Conservation (phyloP, 2,888 invertebrate species). For the Orthosia gracilis region DNA sequence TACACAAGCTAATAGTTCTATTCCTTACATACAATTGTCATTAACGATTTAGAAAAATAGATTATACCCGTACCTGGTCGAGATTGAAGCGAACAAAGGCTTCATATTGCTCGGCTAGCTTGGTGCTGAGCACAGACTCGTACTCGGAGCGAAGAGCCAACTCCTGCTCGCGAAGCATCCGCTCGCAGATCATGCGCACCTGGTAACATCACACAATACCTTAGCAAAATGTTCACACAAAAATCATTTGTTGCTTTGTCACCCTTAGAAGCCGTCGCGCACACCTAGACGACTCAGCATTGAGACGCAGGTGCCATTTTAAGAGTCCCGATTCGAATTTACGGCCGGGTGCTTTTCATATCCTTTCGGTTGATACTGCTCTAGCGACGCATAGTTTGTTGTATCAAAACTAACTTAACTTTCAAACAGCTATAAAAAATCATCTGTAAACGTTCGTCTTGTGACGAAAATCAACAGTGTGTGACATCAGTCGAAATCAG, state of each 20-base stretch:
- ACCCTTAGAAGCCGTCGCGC: too few species aligned
- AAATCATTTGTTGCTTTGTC: not conserved
- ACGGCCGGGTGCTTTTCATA: too few species aligned
- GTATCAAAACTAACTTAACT: too few species aligned
- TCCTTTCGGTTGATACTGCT: too few species aligned
- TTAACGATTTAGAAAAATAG: not conserved
- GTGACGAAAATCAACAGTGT: too few species aligned
- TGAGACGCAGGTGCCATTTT: not conserved
- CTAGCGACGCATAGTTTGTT: too few species aligned
- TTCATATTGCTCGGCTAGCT: constrained; percentile 99
- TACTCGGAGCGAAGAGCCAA: constrained; percentile 98
- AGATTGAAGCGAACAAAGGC: constrained; percentile 99
- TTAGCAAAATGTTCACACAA: constrained; percentile 8
- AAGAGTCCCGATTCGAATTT: not conserved
- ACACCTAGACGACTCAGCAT: too few species aligned
- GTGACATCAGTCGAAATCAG: not conserved
- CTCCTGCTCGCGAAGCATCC: constrained; percentile 99
- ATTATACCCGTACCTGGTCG: constrained; percentile 94
- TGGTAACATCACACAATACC: constrained; percentile 75
- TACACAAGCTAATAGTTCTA: not conserved
- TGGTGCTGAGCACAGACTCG: constrained; percentile 97
- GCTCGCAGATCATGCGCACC: constrained; percentile 99
- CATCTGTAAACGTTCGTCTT: too few species aligned
- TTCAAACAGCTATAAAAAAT: too few species aligned
- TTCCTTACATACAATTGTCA: constrained; percentile 1